Percentiles rank a stretch among this genome's conserved stretches.
phyloP scores from a whole-genome alignment of 2,797 vertebrate genomes.

The Percopsis omiscomaycus region DNA sequence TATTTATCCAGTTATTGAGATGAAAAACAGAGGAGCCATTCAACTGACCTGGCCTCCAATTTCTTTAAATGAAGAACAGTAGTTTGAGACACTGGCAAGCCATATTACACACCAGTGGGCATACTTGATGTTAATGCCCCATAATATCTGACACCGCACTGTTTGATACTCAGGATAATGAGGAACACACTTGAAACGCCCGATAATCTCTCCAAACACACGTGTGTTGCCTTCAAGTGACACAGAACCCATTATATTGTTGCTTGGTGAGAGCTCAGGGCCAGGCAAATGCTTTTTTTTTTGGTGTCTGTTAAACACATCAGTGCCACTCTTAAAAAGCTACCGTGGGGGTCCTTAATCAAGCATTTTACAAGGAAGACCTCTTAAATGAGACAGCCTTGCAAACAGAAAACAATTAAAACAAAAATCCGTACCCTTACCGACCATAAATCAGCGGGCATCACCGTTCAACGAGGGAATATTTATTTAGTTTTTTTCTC shows the following conservation, averaged over 20 bases:
- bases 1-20: constrained; percentile 41
- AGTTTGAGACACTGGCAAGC: constrained; percentile 11
- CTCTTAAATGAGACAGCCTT: constrained; percentile 32
- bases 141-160: constrained; percentile 58
- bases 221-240: constrained; percentile 36
- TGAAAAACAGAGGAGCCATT: constrained; percentile 13
- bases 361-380: constrained; percentile 18
- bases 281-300: constrained; percentile 34
- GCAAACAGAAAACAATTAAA: constrained; percentile 26
- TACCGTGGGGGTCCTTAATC: neutral
- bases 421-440: neutral
- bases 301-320: constrained; percentile 31
- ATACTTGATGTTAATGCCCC: constrained; percentile 60
- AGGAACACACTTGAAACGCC: constrained; percentile 56
- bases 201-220: constrained; percentile 48
- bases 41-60: constrained; percentile 33
- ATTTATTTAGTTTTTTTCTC: no score
- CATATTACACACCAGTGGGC: constrained; percentile 51
- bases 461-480: neutral
- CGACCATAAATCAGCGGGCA: neutral
- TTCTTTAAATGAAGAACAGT: constrained; percentile 33
- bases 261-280: constrained; percentile 30
- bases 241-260: constrained; percentile 46
- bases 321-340: neutral
- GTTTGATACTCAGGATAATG: constrained; percentile 46